Percentiles rank a stretch among this genome's conserved stretches.
These are phyloP conservation scores for Meloidogyne hapla DNA, from an alignment of 1,140 invertebrate genomes.

Conservation along the genomic window DNA sequence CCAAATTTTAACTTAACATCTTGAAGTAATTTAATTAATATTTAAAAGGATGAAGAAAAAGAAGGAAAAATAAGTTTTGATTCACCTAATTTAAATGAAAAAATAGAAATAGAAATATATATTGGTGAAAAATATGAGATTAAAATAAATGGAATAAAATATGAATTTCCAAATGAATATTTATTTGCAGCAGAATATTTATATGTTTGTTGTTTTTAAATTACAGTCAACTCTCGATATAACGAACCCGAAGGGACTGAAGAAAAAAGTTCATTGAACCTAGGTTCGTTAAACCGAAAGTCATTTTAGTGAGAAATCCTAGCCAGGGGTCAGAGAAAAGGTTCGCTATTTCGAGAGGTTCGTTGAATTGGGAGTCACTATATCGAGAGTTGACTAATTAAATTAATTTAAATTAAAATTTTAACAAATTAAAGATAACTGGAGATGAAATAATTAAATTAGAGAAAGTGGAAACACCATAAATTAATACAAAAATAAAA, in stretches of 20 bases:
- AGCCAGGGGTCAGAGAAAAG: no score
- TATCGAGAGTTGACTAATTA: no score
- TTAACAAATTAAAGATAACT: not conserved
- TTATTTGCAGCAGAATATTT: not conserved
- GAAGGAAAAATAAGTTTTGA: no score
- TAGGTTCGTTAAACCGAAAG: no score
- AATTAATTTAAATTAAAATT: not conserved
- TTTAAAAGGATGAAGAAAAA: not conserved
- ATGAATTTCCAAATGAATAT: not conserved
- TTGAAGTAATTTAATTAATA: no score
- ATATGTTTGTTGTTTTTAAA: not conserved
- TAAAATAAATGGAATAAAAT: not conserved
- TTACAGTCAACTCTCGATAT: no score
- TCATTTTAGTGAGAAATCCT: no score
- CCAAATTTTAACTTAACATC: no score
- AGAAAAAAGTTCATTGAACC: no score
- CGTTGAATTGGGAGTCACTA: no score
- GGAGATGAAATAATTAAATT: not conserved
- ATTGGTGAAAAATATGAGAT: not conserved
- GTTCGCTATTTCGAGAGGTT: no score
- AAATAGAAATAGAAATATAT: conserved; percentile 3
- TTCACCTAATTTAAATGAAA: not conserved
- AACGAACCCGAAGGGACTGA: no score
- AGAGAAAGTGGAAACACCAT: not conserved
- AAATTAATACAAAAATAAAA: not conserved